These are phyloP conservation scores for Misgurnus anguillicaudatus DNA, from an alignment of 2,113 vertebrate species.

Conservation along the genomic window DNA sequence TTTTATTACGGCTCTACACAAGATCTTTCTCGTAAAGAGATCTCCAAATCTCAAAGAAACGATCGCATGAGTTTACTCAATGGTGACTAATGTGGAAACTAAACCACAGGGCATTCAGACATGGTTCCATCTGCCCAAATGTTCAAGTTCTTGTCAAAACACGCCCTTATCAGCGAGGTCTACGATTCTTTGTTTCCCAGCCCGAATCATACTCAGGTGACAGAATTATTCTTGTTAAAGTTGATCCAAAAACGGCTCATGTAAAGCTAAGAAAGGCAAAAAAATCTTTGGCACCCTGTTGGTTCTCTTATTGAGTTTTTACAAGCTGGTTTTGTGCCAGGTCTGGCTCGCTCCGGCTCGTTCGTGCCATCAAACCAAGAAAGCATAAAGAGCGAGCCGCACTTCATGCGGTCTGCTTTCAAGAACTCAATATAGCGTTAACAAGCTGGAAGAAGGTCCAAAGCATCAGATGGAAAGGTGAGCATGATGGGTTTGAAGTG, in stretches of 20 bases:
- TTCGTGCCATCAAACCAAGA: slow-evolving; percentile 13
- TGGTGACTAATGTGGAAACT: slow-evolving; percentile 37
- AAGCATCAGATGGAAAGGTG: slow-evolving; percentile 1
- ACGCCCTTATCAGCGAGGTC: slow-evolving; percentile 20
- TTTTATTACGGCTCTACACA: slow-evolving; percentile 3
- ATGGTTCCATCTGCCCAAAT: slow-evolving; percentile 7
- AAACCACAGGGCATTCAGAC: background rate
- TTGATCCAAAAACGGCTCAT: slow-evolving; percentile 27
- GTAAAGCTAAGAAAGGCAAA: slow-evolving; percentile 61
- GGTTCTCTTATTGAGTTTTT: slow-evolving; percentile 36
- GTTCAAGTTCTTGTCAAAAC: slow-evolving; percentile 36
- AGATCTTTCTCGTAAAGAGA: background rate
- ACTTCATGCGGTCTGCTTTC: slow-evolving; percentile 23
- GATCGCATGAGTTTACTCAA: slow-evolving; percentile 1
- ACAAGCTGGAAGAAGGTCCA: background rate
- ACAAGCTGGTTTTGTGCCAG: slow-evolving; percentile 52
- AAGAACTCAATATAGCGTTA: slow-evolving; percentile 16
- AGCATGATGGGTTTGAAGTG: background rate
- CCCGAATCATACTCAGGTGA: slow-evolving; percentile 21
- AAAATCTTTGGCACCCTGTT: slow-evolving; percentile 12
- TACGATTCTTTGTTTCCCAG: background rate
- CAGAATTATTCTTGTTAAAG: background rate
- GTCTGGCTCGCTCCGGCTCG: background rate
- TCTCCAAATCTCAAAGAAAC: slow-evolving; percentile 14
- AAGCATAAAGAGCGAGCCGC: slow-evolving; percentile 5